Conservation (phyloP, 2,797 vertebrate species). For the Crenuchus spilurus region DNA sequence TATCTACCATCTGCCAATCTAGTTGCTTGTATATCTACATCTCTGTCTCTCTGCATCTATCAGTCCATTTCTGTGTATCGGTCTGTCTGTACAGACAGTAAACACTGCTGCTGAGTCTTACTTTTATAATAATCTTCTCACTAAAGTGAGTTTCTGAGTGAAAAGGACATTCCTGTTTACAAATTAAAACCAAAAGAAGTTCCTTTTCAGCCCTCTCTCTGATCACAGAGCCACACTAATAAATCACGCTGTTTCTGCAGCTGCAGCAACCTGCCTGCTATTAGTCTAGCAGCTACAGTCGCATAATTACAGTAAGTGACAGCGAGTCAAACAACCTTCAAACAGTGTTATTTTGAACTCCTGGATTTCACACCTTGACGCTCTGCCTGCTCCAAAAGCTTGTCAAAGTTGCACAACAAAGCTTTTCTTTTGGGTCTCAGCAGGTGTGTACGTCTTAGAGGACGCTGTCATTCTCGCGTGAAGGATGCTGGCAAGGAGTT, state of each 20-base stretch:
- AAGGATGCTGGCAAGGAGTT: not conserved
- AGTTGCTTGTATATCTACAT: too few relatives aligned
- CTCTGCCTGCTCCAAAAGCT: not conserved
- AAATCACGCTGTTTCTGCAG: conserved; percentile 10
- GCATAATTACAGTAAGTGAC: conserved; percentile 13
- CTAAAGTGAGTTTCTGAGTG: not conserved
- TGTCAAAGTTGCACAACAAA: not conserved
- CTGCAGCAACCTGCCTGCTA: not conserved
- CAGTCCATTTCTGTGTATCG: too few relatives aligned
- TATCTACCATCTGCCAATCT: too few relatives aligned
- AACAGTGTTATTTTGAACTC: not conserved
- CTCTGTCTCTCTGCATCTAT: too few relatives aligned
- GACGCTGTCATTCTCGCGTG: not conserved
- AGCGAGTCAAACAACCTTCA: not conserved
- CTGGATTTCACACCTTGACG: conserved; percentile 1
- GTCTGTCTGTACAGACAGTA: not conserved
- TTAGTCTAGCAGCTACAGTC: not conserved
- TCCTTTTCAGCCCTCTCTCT: not conserved
- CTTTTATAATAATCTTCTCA: not conserved
- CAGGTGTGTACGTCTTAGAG: not conserved
- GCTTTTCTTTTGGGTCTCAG: not conserved
- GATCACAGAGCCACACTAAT: conserved; percentile 2
- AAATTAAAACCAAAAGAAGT: not conserved
- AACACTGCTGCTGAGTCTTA: not conserved
- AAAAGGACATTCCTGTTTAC: not conserved